These are phyloP conservation scores for Mionectes olivaceus DNA, from an alignment of 2,797 vertebrate species.

Conservation along the genomic window DNA sequence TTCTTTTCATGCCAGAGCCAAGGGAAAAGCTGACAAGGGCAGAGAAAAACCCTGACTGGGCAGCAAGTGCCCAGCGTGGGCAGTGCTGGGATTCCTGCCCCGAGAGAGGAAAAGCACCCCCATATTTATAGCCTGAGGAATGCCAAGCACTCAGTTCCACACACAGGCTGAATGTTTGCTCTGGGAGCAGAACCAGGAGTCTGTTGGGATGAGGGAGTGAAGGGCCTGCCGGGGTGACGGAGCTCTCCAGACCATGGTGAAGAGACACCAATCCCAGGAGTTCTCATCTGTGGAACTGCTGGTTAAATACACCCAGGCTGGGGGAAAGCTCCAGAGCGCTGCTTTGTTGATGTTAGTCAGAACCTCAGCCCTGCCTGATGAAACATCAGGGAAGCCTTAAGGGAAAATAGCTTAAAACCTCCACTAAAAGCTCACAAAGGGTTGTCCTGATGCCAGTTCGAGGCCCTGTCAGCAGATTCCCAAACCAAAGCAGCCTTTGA, in stretches of 20 bases:
- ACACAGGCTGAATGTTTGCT: neutral
- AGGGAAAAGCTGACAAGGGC: neutral
- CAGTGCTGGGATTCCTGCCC: neutral
- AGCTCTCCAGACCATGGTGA: fast-evolving
- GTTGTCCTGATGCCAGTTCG: neutral
- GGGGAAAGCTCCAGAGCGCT: neutral
- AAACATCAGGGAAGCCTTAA: neutral
- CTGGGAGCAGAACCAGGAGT: neutral
- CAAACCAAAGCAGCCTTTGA: neutral
- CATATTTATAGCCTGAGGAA: neutral
- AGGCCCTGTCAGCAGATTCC: neutral
- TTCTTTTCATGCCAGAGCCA: neutral
- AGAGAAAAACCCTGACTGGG: neutral
- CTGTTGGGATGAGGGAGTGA: neutral
- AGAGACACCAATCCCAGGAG: neutral
- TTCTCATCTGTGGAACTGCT: neutral
- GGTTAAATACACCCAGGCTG: neutral
- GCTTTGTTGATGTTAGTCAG: neutral
- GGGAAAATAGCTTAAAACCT: neutral
- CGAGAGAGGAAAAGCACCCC: neutral
- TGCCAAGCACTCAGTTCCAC: neutral
- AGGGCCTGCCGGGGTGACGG: neutral
- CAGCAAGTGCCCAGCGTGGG: fast-evolving
- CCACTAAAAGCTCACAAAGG: neutral
- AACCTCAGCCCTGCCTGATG: neutral